These are phyloP conservation scores for Stomorhina lunata DNA, from an alignment of 2,888 invertebrate species.

Conservation along the genomic window DNA sequence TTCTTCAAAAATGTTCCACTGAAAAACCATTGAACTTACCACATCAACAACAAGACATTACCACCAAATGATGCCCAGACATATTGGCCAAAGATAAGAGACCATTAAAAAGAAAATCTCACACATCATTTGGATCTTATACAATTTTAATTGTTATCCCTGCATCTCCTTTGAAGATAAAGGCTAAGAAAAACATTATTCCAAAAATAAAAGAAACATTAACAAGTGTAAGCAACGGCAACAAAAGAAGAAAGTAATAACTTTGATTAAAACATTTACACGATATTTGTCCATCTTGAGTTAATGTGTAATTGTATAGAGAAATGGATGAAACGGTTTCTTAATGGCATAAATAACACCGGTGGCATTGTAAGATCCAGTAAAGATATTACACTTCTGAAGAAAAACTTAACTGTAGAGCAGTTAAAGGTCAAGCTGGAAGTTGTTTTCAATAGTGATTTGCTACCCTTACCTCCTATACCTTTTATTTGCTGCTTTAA, in stretches of 20 bases:
- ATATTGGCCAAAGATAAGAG: slow-evolving; percentile 71
- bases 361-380: too few relatives aligned
- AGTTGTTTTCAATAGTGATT: too few relatives aligned
- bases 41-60: slow-evolving; percentile 59
- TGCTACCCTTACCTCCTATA: too few relatives aligned
- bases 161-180: neutral
- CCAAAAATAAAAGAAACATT: neutral
- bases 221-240: slow-evolving; percentile 64
- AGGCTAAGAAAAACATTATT: slow-evolving; percentile 44
- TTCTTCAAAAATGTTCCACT: neutral
- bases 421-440: slow-evolving; percentile 7
- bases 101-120: slow-evolving; percentile 68
- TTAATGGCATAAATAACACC: too few relatives aligned
- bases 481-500: too few relatives aligned
- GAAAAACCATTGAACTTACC: slow-evolving; percentile 21
- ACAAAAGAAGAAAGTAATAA: slow-evolving; percentile 72
- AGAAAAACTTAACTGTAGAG: slow-evolving; percentile 66
- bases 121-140: slow-evolving; percentile 33
- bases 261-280: slow-evolving; percentile 48
- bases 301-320: too few relatives aligned
- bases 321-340: too few relatives aligned
- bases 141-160: slow-evolving; percentile 49
- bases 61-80: slow-evolving; percentile 47
- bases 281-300: slow-evolving; percentile 71
- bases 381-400: too few relatives aligned